These are phyloP conservation scores for Plumapathes pennacea DNA, from an alignment of 92 coral and sea anemone species.

Conservation along the genomic window DNA sequence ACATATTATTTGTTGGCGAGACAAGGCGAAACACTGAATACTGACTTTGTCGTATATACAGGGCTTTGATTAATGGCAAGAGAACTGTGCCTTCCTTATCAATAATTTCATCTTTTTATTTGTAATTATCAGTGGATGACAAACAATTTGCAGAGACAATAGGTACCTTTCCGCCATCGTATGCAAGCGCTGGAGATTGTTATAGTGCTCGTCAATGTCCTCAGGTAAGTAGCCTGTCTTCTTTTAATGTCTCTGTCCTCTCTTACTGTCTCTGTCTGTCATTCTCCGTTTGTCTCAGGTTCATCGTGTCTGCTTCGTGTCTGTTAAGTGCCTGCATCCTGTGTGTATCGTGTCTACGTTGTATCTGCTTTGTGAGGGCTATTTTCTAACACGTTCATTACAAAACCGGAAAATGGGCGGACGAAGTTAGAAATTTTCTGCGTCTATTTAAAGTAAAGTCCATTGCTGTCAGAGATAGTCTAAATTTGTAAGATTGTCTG, in stretches of 20 bases:
- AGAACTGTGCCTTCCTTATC: not conserved
- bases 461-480: too few relatives aligned
- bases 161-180: slow-evolving; percentile 76
- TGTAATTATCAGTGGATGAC: slow-evolving; percentile 78
- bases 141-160: slow-evolving; percentile 76
- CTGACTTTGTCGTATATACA: not conserved
- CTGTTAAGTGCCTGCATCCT: too few relatives aligned
- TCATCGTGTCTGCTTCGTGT: not conserved
- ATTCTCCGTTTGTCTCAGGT: not conserved
- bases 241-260: not conserved
- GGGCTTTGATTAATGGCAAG: not conserved
- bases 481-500: too few relatives aligned
- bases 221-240: slow-evolving; percentile 54
- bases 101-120: not conserved
- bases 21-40: too few relatives aligned
- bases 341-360: too few relatives aligned
- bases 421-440: too few relatives aligned
- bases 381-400: too few relatives aligned
- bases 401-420: too few relatives aligned
- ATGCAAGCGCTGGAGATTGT: slow-evolving; percentile 96
- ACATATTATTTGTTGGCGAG: too few relatives aligned
- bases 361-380: too few relatives aligned
- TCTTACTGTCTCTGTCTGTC: not conserved
- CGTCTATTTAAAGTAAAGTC: too few relatives aligned
- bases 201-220: slow-evolving; percentile 84